phyloP scores from a whole-genome alignment of 2,797 vertebrate species.

The Gallinago solitaria region DNA sequence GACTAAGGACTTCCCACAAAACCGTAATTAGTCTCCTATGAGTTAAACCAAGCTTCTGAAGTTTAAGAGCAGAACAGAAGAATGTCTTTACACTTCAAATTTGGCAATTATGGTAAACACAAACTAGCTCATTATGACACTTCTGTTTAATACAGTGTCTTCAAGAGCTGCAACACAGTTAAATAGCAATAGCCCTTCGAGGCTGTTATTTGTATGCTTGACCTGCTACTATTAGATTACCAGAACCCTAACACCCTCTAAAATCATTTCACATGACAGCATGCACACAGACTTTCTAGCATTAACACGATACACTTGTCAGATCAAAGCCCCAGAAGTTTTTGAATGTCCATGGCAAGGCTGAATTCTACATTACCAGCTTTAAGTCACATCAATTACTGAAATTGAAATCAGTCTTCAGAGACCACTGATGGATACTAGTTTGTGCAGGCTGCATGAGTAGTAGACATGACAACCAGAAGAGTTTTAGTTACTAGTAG shows the following conservation, averaged over 20 bases:
- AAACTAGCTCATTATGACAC: slow-evolving; percentile 4
- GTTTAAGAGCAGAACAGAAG: background rate
- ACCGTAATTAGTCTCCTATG: background rate
- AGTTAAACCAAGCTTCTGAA: slow-evolving; percentile 12
- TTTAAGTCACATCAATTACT: background rate
- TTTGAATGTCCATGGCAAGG: background rate
- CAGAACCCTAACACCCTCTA: background rate
- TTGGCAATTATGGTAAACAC: background rate
- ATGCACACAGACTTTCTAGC: background rate
- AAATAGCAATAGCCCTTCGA: background rate
- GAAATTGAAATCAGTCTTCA: background rate
- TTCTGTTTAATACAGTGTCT: background rate
- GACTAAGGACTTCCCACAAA: slow-evolving; percentile 21
- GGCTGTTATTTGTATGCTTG: background rate
- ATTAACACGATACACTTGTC: background rate
- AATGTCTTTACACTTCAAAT: slow-evolving; percentile 17
- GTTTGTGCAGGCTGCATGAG: background rate
- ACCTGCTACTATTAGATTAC: background rate
- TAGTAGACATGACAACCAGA: accelerated
- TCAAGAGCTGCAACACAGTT: background rate
- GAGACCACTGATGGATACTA: background rate
- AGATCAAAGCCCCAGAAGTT: background rate
- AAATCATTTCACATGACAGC: background rate
- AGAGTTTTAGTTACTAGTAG: background rate
- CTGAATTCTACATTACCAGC: background rate